Evolutionary conservation across 2,888 invertebrate species (phyloP).

Genomic region (Ferrisia virgata): DNA sequence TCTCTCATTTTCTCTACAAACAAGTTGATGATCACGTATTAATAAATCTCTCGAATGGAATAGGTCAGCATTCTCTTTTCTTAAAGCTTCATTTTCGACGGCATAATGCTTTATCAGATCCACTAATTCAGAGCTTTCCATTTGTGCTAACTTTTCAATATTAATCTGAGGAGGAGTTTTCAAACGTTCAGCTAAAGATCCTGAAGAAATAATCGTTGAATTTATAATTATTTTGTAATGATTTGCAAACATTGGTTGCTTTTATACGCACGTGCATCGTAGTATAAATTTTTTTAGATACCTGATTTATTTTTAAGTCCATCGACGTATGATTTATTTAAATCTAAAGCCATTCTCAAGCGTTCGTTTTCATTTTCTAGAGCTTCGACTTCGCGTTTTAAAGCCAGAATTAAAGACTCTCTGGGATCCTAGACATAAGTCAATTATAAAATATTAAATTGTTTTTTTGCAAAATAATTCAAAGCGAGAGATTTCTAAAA

Average conservation of each 20-base stretch:
- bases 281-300: no score
- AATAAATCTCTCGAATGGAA: slow-evolving; percentile 75
- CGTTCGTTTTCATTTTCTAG: slow-evolving; percentile 86
- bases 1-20: slow-evolving; percentile 86
- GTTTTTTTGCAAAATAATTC: background rate
- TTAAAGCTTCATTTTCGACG: slow-evolving; percentile 71
- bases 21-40: slow-evolving; percentile 81
- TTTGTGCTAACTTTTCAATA: slow-evolving; percentile 68
- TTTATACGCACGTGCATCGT: no score
- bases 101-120: slow-evolving; percentile 83
- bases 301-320: slow-evolving; percentile 45
- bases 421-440: slow-evolving; percentile 71
- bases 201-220: background rate
- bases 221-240: background rate
- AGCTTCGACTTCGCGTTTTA: slow-evolving; percentile 82
- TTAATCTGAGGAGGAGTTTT: slow-evolving; percentile 64
- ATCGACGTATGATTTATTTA: slow-evolving; percentile 55
- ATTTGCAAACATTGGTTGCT: no score
- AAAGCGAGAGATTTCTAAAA: background rate
- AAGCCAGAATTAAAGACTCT: slow-evolving; percentile 82
- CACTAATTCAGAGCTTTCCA: slow-evolving; percentile 75
- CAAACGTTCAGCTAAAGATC: slow-evolving; percentile 49
- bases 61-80: slow-evolving; percentile 82
- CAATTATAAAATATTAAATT: background rate
- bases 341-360: slow-evolving; percentile 69